Base-by-base conservation (phyloP, 2,888 invertebrate species). In the Glomeris marginata region DNA sequence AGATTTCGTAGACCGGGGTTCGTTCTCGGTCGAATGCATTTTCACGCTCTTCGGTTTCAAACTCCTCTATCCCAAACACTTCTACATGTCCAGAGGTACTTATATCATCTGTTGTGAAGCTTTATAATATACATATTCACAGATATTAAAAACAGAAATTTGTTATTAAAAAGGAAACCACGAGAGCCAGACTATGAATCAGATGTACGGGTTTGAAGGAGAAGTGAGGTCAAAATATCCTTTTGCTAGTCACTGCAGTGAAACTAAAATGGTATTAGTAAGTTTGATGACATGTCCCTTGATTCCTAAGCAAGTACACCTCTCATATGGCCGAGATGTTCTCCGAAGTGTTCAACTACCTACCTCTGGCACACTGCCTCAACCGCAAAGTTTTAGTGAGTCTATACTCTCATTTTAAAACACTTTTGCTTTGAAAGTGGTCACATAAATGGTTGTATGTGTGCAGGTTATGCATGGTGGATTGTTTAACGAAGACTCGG, bases 171-270 rank as follows among this genome's bases (percentile, higher is more conserved):
- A 66, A 90, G 91, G 95, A n/a, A 98, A 98, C 70, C 97, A 98
- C 66, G 97, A 98, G 66, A 92, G 92, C 59, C 77, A 83, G 42
- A 91, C 86, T 53, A 98, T 98, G 97, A 99, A 98, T 71, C 87
- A 92, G 69, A 94, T 98, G 87, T 99, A 99, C 68, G 98, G 98
- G 1, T 98, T 98, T 73, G 87, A 92, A 56, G 98, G 97, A 1
- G 98, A 98, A 72, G 97, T 98, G 1, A 87, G 88, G 61, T 80
- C 87, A 5, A 98, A 98, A 70, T 98, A 70, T 67, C 66, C 64
- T 66, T 66, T 60, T 34, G 4, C 6, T 47, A 5, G 21, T 42
- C 5, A 42, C n/a, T 16, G 13, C 47, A n/a, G n/a, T n/a, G n/a
- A n/a, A n/a, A n/a, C n/a, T n/a, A n/a, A n/a, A n/a, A n/a, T n/a